These are phyloP conservation scores for Tigriopus californicus DNA, from an alignment of 2,888 invertebrate species.

Conservation along the genomic window DNA sequence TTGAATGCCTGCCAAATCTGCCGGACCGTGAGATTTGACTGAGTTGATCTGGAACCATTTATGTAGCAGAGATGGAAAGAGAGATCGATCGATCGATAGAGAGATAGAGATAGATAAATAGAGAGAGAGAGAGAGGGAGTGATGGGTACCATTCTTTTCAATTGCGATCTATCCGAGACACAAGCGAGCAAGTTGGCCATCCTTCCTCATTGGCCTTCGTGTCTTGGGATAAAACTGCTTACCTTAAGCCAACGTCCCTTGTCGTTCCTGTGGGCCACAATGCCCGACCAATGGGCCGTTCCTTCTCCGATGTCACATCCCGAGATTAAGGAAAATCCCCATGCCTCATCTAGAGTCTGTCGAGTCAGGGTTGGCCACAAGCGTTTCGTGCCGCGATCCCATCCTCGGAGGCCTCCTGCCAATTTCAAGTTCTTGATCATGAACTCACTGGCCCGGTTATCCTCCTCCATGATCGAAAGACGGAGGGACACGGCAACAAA, in stretches of 20 bases:
- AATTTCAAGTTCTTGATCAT: no score
- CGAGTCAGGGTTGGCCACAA: constrained; percentile 2
- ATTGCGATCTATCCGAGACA: not conserved
- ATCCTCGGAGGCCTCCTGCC: not conserved
- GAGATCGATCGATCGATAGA: no score
- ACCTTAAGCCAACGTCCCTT: constrained; percentile 6
- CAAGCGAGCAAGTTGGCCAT: not conserved
- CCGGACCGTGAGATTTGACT: not conserved
- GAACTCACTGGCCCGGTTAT: no score
- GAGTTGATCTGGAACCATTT: not conserved
- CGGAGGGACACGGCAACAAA: no score
- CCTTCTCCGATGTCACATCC: not conserved
- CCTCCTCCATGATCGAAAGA: no score
- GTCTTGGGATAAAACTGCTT: not conserved
- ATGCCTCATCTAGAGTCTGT: not conserved
- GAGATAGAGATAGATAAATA: no score
- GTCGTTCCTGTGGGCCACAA: not conserved
- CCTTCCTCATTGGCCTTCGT: not conserved
- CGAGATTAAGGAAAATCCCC: constrained; percentile 3
- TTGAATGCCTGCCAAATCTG: not conserved
- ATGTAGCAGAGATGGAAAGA: no score
- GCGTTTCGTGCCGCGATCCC: constrained; percentile 2
- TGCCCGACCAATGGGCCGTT: not conserved
- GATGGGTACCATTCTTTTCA: not conserved
- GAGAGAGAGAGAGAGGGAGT: not conserved